Conservation (phyloP, 1,140 invertebrate genomes). For the Drosophila simulans region DNA sequence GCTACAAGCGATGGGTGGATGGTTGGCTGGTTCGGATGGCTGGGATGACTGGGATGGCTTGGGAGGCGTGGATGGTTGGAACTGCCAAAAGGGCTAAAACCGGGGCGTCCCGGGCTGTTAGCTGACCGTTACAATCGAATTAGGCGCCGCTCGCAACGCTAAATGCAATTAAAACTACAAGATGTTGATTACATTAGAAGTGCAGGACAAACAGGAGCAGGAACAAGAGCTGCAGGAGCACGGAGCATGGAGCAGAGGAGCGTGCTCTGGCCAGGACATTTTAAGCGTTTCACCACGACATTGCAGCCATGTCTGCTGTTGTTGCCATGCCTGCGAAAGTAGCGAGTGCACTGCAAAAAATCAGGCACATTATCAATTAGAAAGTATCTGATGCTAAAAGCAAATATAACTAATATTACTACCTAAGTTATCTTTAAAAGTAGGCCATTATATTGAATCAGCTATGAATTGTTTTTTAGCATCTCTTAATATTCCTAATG, state of each 20-base stretch:
- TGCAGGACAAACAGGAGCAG: slow-evolving; percentile 62
- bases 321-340: slow-evolving; percentile 33
- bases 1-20: slow-evolving; percentile 48
- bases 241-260: background rate
- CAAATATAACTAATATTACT: too few species aligned
- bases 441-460: too few species aligned
- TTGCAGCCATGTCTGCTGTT: slow-evolving; percentile 16
- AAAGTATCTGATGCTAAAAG: too few species aligned
- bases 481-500: too few species aligned
- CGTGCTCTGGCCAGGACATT: slow-evolving; percentile 37
- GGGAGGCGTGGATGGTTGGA: background rate
- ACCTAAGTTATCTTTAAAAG: background rate
- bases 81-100: slow-evolving; percentile 22
- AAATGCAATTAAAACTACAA: slow-evolving; percentile 82
- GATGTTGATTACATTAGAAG: slow-evolving; percentile 81
- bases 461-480: background rate
- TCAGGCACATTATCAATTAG: background rate
- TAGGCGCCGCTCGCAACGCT: slow-evolving; percentile 75
- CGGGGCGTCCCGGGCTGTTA: slow-evolving; percentile 34
- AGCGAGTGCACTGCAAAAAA: slow-evolving; percentile 23
- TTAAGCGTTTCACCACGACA: slow-evolving; percentile 32
- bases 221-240: background rate
- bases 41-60: background rate
- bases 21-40: background rate
- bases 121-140: slow-evolving; percentile 81